Evolutionary conservation across 1,140 invertebrate species (phyloP).

Genomic region (Chrysomallon squamiferum): DNA sequence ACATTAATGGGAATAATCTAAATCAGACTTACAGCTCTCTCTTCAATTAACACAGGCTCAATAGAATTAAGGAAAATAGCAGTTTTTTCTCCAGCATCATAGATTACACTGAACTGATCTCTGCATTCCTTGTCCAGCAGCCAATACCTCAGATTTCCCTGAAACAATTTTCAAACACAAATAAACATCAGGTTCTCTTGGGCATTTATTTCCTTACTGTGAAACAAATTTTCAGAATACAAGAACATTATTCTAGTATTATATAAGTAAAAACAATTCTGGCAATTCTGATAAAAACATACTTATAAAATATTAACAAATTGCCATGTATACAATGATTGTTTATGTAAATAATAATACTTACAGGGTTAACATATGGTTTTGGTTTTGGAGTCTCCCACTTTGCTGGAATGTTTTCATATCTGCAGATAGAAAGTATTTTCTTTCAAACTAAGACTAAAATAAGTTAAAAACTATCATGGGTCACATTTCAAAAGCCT

Average conservation of each 20-base stretch:
- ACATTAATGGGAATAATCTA: too few relatives aligned
- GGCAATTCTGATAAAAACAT: too few relatives aligned
- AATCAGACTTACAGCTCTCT: slow-evolving; percentile 74
- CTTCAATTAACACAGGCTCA: slow-evolving; percentile 83
- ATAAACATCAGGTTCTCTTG: not conserved
- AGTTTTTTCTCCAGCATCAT: slow-evolving; percentile 78
- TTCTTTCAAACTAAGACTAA: slow-evolving; percentile 9
- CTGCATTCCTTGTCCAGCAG: slow-evolving; percentile 89
- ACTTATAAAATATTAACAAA: too few relatives aligned
- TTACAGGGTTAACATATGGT: slow-evolving; percentile 76
- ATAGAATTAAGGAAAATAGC: slow-evolving; percentile 88
- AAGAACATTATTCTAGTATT: not conserved
- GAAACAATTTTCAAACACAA: slow-evolving; percentile 52
- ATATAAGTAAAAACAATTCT: not conserved
- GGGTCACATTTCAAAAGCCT: too few relatives aligned
- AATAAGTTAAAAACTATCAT: slow-evolving; percentile 1
- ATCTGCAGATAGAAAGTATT: slow-evolving; percentile 68
- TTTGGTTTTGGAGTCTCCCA: slow-evolving; percentile 89
- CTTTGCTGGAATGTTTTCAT: slow-evolving; percentile 87
- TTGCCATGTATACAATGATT: too few relatives aligned
- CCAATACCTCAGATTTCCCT: slow-evolving; percentile 90
- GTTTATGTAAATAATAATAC: too few relatives aligned
- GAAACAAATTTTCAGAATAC: not conserved
- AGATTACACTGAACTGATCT: slow-evolving; percentile 94
- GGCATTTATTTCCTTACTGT: not conserved